A percentile compares a stretch with the other conserved stretches of the same genome.
Evolutionary conservation across 1,140 invertebrate genomes (phyloP).

Genomic region (Mizuhopecten yessoensis): DNA sequence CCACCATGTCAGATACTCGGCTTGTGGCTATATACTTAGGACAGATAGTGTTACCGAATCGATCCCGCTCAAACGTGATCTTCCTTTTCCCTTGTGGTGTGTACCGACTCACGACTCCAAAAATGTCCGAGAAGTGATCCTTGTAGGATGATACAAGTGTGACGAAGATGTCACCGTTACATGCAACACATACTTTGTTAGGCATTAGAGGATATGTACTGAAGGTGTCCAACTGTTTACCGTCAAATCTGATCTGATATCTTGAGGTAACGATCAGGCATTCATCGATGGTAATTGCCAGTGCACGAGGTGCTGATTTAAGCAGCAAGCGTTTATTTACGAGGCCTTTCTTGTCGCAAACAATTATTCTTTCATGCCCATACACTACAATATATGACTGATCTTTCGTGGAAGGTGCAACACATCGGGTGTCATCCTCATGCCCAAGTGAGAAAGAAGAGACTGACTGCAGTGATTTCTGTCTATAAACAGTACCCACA

Average conservation of each 20-base stretch:
- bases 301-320: background rate
- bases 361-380: no score
- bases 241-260: background rate
- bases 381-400: no score
- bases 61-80: slow-evolving; percentile 11
- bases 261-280: no score
- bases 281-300: no score
- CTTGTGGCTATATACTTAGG: background rate
- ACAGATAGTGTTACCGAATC: background rate
- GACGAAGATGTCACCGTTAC: background rate
- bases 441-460: background rate
- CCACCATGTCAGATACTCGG: background rate
- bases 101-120: background rate
- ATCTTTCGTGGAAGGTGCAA: background rate
- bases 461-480: background rate
- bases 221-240: background rate
- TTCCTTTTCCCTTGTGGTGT: background rate
- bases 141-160: background rate
- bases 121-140: background rate
- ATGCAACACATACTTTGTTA: background rate
- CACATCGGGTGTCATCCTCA: background rate
- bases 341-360: background rate
- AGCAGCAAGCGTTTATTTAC: no score
- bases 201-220: background rate
- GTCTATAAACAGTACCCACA: background rate